Conservation (phyloP, 2,888 invertebrate genomes). For the Drosophila antonietae region DNA sequence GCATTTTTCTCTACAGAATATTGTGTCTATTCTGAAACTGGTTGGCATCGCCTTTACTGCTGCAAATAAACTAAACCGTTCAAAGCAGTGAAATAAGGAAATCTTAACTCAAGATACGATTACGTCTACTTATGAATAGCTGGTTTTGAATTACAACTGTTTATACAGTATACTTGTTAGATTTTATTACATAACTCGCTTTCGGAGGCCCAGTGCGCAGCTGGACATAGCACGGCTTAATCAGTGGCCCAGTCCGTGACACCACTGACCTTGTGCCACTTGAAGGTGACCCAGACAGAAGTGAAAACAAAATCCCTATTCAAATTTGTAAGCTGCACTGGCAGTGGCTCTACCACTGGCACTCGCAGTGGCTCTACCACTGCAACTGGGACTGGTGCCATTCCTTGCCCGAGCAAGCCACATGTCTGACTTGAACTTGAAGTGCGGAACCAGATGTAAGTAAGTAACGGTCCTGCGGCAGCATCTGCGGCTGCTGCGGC, state of each 20-base stretch:
- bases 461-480: conserved; percentile 77
- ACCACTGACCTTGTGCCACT: conserved; percentile 75
- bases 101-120: conserved; percentile 20
- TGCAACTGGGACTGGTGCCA: conserved; percentile 24
- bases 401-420: conserved; percentile 39
- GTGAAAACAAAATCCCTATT: conserved; percentile 78
- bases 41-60: conserved; percentile 20
- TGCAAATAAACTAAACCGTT: conserved; percentile 28
- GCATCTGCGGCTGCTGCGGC: conserved; percentile 31
- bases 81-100: conserved; percentile 37
- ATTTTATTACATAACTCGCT: conserved; percentile 47
- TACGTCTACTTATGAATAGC: conserved; percentile 7
- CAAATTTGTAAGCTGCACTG: conserved; percentile 61
- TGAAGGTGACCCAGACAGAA: conserved; percentile 68
- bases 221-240: conserved; percentile 47
- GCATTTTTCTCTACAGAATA: conserved; percentile 10
- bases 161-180: not conserved
- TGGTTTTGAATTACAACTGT: conserved; percentile 4
- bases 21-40: conserved; percentile 25
- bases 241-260: conserved; percentile 54
- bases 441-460: conserved; percentile 78
- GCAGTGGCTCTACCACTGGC: conserved; percentile 28
- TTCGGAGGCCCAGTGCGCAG: conserved; percentile 17
- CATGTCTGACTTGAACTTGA: conserved; percentile 73
- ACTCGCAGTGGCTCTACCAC: not conserved